Conservation (phyloP, 2,888 invertebrate genomes). For the Lasioglossum calceatum region DNA sequence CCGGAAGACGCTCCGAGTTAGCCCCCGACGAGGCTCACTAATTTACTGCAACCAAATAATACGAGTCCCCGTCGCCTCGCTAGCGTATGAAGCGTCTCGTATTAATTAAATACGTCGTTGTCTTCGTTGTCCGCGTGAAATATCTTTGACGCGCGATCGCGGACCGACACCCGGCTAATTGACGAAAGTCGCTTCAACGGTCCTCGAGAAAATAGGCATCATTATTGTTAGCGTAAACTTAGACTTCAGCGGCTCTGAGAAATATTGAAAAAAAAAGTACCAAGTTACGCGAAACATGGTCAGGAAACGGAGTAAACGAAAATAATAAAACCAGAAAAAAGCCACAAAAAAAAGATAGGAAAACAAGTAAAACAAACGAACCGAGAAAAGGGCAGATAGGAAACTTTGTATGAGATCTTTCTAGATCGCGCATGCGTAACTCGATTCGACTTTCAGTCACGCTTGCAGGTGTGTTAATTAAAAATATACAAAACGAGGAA, state of each 20-base stretch:
- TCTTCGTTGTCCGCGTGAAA: slow-evolving; percentile 43
- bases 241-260: slow-evolving; percentile 63
- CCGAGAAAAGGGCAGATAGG: slow-evolving; percentile 6
- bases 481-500: background rate
- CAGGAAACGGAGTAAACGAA: background rate
- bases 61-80: slow-evolving; percentile 78
- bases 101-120: slow-evolving; percentile 45
- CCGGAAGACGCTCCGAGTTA: slow-evolving; percentile 81
- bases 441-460: slow-evolving; percentile 43
- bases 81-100: slow-evolving; percentile 78
- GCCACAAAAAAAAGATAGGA: background rate
- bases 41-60: slow-evolving; percentile 73
- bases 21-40: slow-evolving; percentile 72
- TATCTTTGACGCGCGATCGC: slow-evolving; percentile 30
- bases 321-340: background rate
- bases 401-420: slow-evolving; percentile 17
- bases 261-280: slow-evolving; percentile 52
- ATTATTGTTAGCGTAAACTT: slow-evolving; percentile 69
- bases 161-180: slow-evolving; percentile 42
- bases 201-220: slow-evolving; percentile 52
- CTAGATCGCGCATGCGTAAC: slow-evolving; percentile 41
- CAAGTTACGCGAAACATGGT: slow-evolving; percentile 58
- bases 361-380: background rate
- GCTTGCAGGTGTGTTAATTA: slow-evolving; percentile 45
- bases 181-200: slow-evolving; percentile 50